phyloP scores from a whole-genome alignment of 1,140 invertebrate genomes.

The Sweltsa coloradensis region DNA sequence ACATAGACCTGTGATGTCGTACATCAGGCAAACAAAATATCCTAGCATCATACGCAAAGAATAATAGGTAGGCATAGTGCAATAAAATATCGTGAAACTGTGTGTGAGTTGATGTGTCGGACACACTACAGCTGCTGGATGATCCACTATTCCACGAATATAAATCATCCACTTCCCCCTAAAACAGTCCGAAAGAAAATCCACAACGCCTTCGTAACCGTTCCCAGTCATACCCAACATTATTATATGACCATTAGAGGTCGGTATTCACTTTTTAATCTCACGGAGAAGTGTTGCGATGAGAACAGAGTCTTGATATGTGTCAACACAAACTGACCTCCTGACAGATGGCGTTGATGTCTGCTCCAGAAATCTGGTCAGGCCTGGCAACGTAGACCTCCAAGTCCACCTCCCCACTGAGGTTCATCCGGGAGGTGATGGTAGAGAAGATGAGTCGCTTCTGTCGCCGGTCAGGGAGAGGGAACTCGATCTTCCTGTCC shows the following conservation, averaged over 20 bases:
- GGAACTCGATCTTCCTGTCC: slow-evolving; percentile 69
- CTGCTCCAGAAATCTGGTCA: slow-evolving; percentile 95
- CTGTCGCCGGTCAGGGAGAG: slow-evolving; percentile 76
- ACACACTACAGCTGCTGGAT: too few relatives aligned
- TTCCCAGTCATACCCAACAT: too few relatives aligned
- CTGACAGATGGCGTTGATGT: slow-evolving; percentile 99
- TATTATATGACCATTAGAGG: not conserved
- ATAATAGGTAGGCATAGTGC: too few relatives aligned
- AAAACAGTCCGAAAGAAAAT: not conserved
- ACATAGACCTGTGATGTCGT: too few relatives aligned
- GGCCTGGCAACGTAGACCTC: slow-evolving; percentile 98
- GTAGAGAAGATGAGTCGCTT: slow-evolving; percentile 97
- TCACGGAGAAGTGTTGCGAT: not conserved
- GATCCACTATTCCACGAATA: too few relatives aligned
- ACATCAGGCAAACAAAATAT: too few relatives aligned
- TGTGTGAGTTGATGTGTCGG: too few relatives aligned
- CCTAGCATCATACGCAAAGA: too few relatives aligned
- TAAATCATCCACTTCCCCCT: not conserved
- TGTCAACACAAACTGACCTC: slow-evolving; percentile 79
- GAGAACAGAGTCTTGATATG: slow-evolving; percentile 29
- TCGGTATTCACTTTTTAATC: not conserved
- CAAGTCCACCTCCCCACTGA: slow-evolving; percentile 97
- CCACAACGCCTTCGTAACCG: too few relatives aligned
- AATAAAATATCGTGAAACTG: too few relatives aligned
- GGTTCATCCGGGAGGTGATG: slow-evolving; percentile 96